A percentile compares a stretch with the other conserved stretches of the same genome.
Conservation (phyloP, 2,797 vertebrate genomes). For the Rachycentron canadum region DNA sequence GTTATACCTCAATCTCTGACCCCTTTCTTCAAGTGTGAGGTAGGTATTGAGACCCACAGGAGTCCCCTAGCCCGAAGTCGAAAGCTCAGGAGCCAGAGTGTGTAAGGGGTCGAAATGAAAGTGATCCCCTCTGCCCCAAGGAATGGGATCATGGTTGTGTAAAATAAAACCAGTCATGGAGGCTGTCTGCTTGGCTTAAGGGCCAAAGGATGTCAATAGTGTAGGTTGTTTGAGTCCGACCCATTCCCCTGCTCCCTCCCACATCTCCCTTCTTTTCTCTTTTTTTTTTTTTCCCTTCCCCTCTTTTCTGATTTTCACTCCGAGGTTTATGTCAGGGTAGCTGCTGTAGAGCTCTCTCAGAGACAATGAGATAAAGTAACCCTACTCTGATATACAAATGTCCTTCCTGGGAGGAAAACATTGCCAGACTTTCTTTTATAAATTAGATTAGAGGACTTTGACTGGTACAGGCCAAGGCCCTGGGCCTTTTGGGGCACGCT, state of each 20-base stretch:
- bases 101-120: conserved; percentile 82
- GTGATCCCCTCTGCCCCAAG: conserved; percentile 77
- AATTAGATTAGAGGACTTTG: conserved; percentile 83
- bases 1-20: conserved; percentile 72
- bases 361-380: conserved; percentile 64
- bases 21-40: conserved; percentile 73
- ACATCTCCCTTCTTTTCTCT: conserved; percentile 21
- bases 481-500: conserved; percentile 67
- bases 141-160: conserved; percentile 80
- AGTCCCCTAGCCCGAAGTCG: conserved; percentile 77
- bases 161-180: conserved; percentile 82
- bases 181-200: conserved; percentile 76
- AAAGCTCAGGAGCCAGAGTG: conserved; percentile 78
- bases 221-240: conserved; percentile 61
- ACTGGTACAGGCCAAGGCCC: conserved; percentile 64
- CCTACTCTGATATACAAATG: conserved; percentile 67
- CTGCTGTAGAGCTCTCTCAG: conserved; percentile 51
- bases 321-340: conserved; percentile 35
- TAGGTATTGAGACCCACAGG: conserved; percentile 73
- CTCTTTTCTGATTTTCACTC: conserved; percentile 20
- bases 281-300: background rate
- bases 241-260: conserved; percentile 40
- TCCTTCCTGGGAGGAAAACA: conserved; percentile 76
- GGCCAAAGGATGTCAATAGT: conserved; percentile 77
- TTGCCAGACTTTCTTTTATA: conserved; percentile 78